Evolutionary conservation across 1,140 invertebrate species (phyloP).

Genomic region (Potamilus streckersoni): DNA sequence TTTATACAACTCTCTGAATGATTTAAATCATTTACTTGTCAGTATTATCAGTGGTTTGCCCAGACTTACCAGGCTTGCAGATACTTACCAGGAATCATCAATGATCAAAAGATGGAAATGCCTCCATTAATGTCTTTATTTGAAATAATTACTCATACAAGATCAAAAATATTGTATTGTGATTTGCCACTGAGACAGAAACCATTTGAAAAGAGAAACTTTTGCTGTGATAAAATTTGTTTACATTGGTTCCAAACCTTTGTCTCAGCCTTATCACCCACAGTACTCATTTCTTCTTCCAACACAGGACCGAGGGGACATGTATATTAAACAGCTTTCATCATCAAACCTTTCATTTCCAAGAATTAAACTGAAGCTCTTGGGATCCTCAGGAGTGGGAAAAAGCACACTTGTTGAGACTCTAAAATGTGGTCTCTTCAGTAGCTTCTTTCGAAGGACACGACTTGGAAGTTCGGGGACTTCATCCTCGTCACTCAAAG

Average conservation of each 20-base stretch:
- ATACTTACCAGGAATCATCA: too few relatives aligned
- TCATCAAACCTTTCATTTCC: slow-evolving; percentile 73
- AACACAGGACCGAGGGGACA: slow-evolving; percentile 72
- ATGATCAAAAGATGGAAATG: too few relatives aligned
- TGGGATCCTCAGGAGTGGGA: slow-evolving; percentile 83
- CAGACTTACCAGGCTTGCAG: too few relatives aligned
- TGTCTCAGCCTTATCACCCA: neutral
- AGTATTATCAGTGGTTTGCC: too few relatives aligned
- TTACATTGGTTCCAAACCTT: neutral
- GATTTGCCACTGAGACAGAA: too few relatives aligned
- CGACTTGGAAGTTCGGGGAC: slow-evolving; percentile 30
- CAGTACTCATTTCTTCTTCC: neutral
- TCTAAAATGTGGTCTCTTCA: slow-evolving; percentile 71
- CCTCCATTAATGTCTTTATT: too few relatives aligned
- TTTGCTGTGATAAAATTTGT: too few relatives aligned
- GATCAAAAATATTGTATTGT: too few relatives aligned
- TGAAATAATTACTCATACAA: too few relatives aligned
- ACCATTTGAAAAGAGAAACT: too few relatives aligned
- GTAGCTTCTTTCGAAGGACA: slow-evolving; percentile 61
- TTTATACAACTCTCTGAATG: too few relatives aligned
- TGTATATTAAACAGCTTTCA: slow-evolving; percentile 79
- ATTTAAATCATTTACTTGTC: too few relatives aligned
- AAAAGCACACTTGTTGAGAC: slow-evolving; percentile 82
- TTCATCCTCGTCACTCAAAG: slow-evolving; percentile 5
- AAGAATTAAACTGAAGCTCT: slow-evolving; percentile 80